Percentiles rank a stretch among this genome's conserved stretches.
Conservation (phyloP, 2,797 vertebrate species). For the Sitta carolinensis region DNA sequence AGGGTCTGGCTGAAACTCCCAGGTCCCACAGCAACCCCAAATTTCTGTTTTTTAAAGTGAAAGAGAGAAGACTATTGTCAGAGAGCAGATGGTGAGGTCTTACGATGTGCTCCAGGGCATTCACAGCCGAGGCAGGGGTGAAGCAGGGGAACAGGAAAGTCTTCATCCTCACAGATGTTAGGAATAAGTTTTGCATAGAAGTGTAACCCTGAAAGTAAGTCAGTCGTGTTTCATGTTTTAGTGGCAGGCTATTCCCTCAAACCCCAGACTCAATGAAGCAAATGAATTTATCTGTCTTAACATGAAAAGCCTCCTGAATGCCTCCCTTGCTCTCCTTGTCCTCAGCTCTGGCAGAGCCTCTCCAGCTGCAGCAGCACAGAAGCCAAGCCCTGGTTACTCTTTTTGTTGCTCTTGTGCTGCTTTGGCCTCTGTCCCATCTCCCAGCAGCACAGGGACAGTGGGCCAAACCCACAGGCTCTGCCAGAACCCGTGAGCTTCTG, state of each 20-base stretch:
- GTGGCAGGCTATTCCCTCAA: neutral
- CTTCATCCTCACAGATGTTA: conserved; percentile 28
- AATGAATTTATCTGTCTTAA: neutral
- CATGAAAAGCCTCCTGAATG: neutral
- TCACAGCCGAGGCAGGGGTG: neutral
- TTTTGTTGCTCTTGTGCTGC: neutral
- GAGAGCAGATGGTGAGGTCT: conserved; percentile 48
- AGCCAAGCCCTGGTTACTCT: neutral
- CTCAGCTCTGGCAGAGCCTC: neutral
- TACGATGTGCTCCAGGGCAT: neutral
- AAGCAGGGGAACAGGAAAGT: conserved; percentile 1
- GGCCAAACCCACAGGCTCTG: neutral
- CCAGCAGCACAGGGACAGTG: neutral
- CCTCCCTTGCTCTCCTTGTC: neutral
- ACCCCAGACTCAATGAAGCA: neutral
- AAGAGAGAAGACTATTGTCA: neutral
- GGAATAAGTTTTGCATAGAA: neutral
- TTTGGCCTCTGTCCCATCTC: neutral
- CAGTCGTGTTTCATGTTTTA: neutral
- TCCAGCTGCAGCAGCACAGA: neutral
- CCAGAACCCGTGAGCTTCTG: neutral
- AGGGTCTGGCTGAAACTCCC: neutral
- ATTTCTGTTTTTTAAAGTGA: neutral
- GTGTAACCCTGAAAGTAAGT: neutral
- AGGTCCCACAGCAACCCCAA: neutral